Conservation (phyloP, 2,113 vertebrate genomes). For the Lethenteron camtschaticum region DNA sequence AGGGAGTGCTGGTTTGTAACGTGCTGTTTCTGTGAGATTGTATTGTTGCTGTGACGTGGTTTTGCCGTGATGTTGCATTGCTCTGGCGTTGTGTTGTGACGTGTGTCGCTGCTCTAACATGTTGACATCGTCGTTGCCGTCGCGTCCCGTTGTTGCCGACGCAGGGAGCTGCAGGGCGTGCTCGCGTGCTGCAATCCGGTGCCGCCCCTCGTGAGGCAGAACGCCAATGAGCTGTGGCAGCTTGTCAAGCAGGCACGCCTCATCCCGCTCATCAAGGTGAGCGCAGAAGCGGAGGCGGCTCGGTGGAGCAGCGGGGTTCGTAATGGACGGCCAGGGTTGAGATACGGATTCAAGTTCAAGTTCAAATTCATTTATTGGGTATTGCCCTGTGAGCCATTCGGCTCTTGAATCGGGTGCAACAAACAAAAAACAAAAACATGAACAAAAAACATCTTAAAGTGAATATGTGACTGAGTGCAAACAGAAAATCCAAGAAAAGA, state of each 20-base stretch:
- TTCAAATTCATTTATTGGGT: too few relatives aligned
- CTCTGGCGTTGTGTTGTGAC: neutral
- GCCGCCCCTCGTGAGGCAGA: slow-evolving; percentile 67
- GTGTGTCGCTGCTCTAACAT: neutral
- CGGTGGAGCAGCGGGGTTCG: too few relatives aligned
- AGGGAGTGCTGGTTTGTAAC: neutral
- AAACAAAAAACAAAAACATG: too few relatives aligned
- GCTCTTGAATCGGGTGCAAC: too few relatives aligned
- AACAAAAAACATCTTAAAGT: too few relatives aligned
- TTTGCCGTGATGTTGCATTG: neutral
- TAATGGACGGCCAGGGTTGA: too few relatives aligned
- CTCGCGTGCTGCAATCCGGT: slow-evolving; percentile 76
- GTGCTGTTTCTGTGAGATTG: neutral
- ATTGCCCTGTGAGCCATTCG: too few relatives aligned
- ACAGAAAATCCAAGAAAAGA: too few relatives aligned
- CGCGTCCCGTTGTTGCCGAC: neutral
- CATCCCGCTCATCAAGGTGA: slow-evolving; percentile 73
- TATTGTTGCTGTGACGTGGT: neutral
- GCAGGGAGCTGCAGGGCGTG: slow-evolving; percentile 72
- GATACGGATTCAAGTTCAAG: too few relatives aligned
- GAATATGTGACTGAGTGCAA: too few relatives aligned
- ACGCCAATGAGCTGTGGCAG: slow-evolving; percentile 68
- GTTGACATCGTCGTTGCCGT: neutral
- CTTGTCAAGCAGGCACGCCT: slow-evolving; percentile 61
- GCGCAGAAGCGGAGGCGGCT: too few relatives aligned